A percentile compares a stretch with the other conserved stretches of the same genome.
These are phyloP conservation scores for Epinotia ramella DNA, from an alignment of 2,888 invertebrate genomes.

Conservation along the genomic window DNA sequence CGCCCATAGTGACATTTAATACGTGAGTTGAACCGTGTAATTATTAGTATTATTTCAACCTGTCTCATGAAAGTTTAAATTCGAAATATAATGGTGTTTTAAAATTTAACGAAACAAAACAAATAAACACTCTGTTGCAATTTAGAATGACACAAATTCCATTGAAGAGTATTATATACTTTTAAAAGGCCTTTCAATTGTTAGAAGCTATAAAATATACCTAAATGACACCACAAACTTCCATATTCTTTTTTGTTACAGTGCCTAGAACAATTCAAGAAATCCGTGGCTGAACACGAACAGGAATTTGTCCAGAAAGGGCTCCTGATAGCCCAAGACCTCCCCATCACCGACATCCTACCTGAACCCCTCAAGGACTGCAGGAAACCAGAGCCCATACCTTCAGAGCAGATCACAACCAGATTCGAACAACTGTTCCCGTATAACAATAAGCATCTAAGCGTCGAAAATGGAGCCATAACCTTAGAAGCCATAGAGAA, in stretches of 20 bases:
- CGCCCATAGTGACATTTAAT: no score
- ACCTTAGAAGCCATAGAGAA: slow-evolving; percentile 71
- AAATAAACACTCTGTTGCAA: no score
- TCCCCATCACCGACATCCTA: slow-evolving; percentile 61
- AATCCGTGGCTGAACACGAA: slow-evolving; percentile 67
- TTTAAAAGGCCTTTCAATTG: no score
- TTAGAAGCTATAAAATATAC: no score
- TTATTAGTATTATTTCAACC: no score
- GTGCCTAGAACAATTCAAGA: slow-evolving; percentile 71
- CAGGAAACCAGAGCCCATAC: slow-evolving; percentile 15
- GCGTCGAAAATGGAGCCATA: slow-evolving; percentile 60
- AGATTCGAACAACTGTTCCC: slow-evolving; percentile 64
- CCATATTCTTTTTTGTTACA: slow-evolving; percentile 54
- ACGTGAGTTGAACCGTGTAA: no score
- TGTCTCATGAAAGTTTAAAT: no score
- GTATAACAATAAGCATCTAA: slow-evolving; percentile 56
- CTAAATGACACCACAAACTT: neutral
- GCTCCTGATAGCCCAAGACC: slow-evolving; percentile 61
- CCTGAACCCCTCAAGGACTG: slow-evolving; percentile 59
- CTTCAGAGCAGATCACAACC: slow-evolving; percentile 27
- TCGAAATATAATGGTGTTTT: no score
- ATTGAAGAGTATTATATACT: no score
- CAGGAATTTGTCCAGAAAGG: slow-evolving; percentile 63
- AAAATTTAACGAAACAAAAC: no score
- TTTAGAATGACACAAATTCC: no score